Evolutionary conservation across 2,797 vertebrate genomes (phyloP), one percentile per base, ranked within the genome.

Genomic region (Catostomus latipinnis): DNA sequence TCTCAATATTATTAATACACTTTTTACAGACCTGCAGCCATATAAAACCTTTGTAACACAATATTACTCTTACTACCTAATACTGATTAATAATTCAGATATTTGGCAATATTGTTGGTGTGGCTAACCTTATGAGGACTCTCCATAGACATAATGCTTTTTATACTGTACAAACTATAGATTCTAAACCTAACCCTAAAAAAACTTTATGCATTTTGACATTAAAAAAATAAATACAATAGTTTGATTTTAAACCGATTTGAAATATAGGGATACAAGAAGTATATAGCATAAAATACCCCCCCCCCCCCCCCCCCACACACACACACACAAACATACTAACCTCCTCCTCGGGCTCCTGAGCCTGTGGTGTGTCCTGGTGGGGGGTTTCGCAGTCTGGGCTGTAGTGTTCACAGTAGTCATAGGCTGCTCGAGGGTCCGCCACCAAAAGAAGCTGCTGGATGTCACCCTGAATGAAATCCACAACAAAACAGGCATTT

Each of bases 391-490:
- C 96, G 92, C 98, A 99, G 93, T 99, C 96, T 0, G 96, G 97
- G 87, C 96, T 99, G 82, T 96, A 99, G 92, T 98, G 96, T 90
- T 99, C 97, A 91, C 98, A 99, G 91, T 99, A 99, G 93, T 99
- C 97, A 60, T 94, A 91, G 0, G 98, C 97, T 71, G 96, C 97
- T 81, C 95, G 94, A 81, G 97, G 94, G 89, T 99, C 97, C 6
- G 93, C 94, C 81, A 95, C 91, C 82, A 99, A 96, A 89, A 99
- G 87, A 85, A 99, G 91, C 89, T 99, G 98, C 88, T 99, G 98
- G 92, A 99, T 97, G 84, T 99, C 98, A 50, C 98, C 98, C 98
- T 99, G 88, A n/a, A 91, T 81, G 43, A 58, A 63, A 74, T n/a
- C 1, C 12, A 22, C 2, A 57, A 46, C 12, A 61, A 46, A 34